phyloP scores from a whole-genome alignment of 1,140 invertebrate genomes.

The Neodiprion fabricii region DNA sequence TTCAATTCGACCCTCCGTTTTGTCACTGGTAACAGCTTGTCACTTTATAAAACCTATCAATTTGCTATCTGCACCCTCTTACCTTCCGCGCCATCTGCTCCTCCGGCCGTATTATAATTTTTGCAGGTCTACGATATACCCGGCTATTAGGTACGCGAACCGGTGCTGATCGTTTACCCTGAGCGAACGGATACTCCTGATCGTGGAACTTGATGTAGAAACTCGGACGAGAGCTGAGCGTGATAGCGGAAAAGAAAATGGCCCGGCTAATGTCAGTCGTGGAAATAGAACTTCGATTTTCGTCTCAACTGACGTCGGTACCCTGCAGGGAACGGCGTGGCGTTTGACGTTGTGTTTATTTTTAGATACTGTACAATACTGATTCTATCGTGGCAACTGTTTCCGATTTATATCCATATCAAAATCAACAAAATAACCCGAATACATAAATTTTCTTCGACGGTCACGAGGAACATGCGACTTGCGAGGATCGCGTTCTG shows the following conservation, averaged over 20 bases:
- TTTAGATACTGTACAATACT: not conserved
- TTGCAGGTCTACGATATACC: not conserved
- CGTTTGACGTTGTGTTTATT: not conserved
- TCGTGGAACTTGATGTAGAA: too few relatives aligned
- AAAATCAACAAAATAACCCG: not conserved
- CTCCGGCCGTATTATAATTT: conserved; percentile 11
- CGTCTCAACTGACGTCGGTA: too few relatives aligned
- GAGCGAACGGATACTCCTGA: too few relatives aligned
- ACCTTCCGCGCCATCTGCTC: conserved; percentile 2
- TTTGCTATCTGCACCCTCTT: conserved; percentile 18
- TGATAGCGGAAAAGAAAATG: too few relatives aligned
- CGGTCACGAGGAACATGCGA: not conserved
- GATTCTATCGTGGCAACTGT: not conserved
- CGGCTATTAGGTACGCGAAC: too few relatives aligned
- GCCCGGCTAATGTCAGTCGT: too few relatives aligned
- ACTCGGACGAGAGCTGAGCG: too few relatives aligned
- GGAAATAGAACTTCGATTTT: too few relatives aligned
- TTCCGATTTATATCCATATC: not conserved
- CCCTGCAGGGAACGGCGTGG: too few relatives aligned
- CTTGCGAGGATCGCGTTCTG: not conserved
- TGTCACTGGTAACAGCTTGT: conserved; percentile 19
- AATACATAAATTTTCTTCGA: not conserved
- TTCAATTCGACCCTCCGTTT: conserved; percentile 17
- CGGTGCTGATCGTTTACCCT: too few relatives aligned
- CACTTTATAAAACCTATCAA: conserved; percentile 17